Conservation (phyloP, 2,888 invertebrate genomes). For the Julus scanicus region DNA sequence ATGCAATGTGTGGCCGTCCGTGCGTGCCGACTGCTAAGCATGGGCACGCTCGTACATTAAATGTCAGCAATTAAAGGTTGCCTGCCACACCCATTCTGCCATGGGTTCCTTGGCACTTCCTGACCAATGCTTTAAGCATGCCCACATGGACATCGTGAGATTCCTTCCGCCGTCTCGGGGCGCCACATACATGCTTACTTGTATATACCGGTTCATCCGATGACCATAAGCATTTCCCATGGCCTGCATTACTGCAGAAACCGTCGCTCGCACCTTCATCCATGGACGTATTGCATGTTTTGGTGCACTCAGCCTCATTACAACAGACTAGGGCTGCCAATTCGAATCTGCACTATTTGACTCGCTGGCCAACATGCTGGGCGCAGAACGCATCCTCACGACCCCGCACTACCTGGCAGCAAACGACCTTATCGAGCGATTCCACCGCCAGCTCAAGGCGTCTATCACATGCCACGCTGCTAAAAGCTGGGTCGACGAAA, state of each 20-base stretch:
- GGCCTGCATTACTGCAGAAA: not conserved
- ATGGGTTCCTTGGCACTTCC: not conserved
- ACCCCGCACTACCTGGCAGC: not conserved
- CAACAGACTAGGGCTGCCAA: not conserved
- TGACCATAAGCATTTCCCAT: not conserved
- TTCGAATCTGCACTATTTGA: not conserved
- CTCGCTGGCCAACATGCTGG: not conserved
- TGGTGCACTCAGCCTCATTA: not conserved
- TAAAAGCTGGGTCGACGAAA: not conserved
- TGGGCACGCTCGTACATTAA: not conserved
- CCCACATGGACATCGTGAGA: not conserved
- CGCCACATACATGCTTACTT: not conserved
- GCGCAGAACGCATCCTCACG: not conserved
- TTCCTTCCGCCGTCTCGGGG: not conserved
- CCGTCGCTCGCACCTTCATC: not conserved
- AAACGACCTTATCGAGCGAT: not conserved
- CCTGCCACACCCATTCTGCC: not conserved
- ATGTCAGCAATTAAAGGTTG: not conserved
- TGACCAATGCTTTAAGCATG: not conserved
- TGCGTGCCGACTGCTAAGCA: not conserved
- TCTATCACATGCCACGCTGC: not conserved
- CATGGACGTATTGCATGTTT: not conserved
- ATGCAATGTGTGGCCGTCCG: not conserved
- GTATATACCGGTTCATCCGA: not conserved
- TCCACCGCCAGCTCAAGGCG: not conserved